A percentile compares a stretch with the other conserved stretches of the same genome.
Conservation (phyloP, 2,888 invertebrate genomes). For the Stenotaenia linearis region DNA sequence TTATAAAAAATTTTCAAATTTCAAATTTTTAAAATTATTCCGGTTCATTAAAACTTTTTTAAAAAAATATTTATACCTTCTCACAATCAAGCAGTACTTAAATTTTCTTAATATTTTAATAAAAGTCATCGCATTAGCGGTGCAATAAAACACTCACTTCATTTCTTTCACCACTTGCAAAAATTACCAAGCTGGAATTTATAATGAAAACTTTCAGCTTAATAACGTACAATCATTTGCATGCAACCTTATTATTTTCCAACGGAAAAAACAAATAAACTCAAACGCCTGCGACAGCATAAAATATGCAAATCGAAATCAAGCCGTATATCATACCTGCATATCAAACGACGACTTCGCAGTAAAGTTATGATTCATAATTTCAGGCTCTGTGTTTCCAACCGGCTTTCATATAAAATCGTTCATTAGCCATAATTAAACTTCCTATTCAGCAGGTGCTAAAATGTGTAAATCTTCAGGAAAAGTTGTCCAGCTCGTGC, state of each 20-base stretch:
- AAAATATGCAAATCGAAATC: background rate
- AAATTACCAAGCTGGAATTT: background rate
- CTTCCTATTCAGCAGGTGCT: constrained; percentile 2
- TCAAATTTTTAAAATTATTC: no score
- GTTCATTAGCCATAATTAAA: constrained; percentile 1
- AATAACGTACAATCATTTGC: background rate
- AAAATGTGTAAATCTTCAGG: background rate
- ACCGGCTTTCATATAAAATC: background rate
- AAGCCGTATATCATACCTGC: background rate
- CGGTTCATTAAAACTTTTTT: no score
- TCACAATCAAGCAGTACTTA: background rate
- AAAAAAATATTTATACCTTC: background rate
- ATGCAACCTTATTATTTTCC: background rate
- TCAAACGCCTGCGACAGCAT: background rate
- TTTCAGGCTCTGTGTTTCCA: background rate
- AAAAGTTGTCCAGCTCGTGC: background rate
- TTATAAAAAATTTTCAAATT: background rate
- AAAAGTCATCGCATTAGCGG: background rate
- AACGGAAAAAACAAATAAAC: background rate
- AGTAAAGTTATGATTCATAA: background rate
- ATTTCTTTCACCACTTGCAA: background rate
- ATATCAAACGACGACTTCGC: background rate
- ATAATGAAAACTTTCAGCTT: background rate
- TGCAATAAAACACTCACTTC: background rate
- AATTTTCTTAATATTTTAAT: background rate